Percentiles rank a stretch among this genome's conserved stretches.
Evolutionary conservation across 2,113 vertebrate genomes (phyloP).

Genomic region (Oreochromis niloticus): DNA sequence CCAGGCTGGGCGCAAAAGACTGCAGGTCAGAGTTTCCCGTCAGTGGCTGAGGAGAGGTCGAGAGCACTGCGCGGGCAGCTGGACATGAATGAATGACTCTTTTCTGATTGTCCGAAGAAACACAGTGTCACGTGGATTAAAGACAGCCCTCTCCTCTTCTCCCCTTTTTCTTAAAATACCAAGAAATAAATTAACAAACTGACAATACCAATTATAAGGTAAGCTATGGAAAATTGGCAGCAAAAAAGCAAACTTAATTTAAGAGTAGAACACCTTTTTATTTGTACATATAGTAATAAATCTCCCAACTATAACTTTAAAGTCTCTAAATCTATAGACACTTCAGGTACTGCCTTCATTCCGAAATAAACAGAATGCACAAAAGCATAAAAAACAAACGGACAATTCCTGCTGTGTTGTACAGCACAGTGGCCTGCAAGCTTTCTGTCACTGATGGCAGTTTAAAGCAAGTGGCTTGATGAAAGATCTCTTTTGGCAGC

Average conservation of each 20-base stretch:
- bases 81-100: slow-evolving; percentile 47
- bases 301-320: neutral
- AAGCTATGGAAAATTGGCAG: neutral
- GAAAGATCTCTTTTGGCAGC: slow-evolving; percentile 46
- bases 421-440: neutral
- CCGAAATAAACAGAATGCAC: neutral
- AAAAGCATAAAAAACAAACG: neutral
- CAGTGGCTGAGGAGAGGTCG: neutral
- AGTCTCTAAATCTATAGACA: neutral
- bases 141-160: neutral
- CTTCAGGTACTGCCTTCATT: neutral
- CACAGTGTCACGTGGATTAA: neutral
- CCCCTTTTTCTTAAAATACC: neutral
- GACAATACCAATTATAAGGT: neutral
- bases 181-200: neutral
- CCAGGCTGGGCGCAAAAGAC: neutral
- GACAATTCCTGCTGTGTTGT: neutral
- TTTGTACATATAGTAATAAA: neutral
- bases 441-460: slow-evolving; percentile 14
- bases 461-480: slow-evolving; percentile 26
- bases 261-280: neutral
- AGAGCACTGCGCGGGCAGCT: neutral
- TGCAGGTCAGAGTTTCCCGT: slow-evolving; percentile 19
- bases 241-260: neutral
- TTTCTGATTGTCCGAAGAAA: slow-evolving; percentile 24